A percentile compares a stretch with the other conserved stretches of the same genome.
phyloP scores from a whole-genome alignment of 1,140 invertebrate species.

The Hycleus cichorii region DNA sequence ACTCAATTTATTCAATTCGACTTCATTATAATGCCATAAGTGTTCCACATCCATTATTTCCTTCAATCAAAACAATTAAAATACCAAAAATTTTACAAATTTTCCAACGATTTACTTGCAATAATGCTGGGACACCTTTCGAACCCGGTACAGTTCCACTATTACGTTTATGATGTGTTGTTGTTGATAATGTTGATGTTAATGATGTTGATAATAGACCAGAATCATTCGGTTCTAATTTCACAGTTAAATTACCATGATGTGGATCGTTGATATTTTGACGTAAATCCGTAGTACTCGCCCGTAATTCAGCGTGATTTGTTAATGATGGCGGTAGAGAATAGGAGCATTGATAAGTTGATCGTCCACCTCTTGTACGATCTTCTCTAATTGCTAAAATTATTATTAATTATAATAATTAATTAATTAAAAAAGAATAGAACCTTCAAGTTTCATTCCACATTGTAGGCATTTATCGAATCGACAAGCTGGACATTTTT shows the following conservation, averaged over 20 bases:
- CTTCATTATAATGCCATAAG: constrained; percentile 84
- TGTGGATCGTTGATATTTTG: constrained; percentile 30
- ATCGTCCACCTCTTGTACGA: constrained; percentile 86
- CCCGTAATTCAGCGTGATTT: constrained; percentile 43
- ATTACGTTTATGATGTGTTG: constrained; percentile 24
- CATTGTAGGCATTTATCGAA: constrained; percentile 93
- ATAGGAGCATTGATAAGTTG: constrained; percentile 91
- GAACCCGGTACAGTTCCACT: constrained; percentile 26
- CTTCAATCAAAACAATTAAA: constrained; percentile 39
- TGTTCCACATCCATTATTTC: constrained; percentile 94
- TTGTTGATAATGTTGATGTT: not conserved
- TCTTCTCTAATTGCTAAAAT: constrained; percentile 83
- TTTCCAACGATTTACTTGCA: constrained; percentile 43
- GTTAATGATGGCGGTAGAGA: constrained; percentile 66
- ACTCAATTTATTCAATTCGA: constrained; percentile 53
- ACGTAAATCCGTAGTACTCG: constrained; percentile 38
- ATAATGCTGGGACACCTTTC: constrained; percentile 46
- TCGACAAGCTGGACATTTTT: constrained; percentile 95
- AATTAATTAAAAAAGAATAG: constrained; percentile 2
- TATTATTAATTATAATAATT: not conserved
- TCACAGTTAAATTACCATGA: constrained; percentile 30
- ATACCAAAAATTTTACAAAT: not conserved
- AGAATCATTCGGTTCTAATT: constrained; percentile 34
- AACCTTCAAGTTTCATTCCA: constrained; percentile 95
- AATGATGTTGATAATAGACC: not conserved